Percentiles rank a stretch among this genome's conserved stretches.
Conservation (phyloP, 2,113 vertebrate species). For the Macaca mulatta region DNA sequence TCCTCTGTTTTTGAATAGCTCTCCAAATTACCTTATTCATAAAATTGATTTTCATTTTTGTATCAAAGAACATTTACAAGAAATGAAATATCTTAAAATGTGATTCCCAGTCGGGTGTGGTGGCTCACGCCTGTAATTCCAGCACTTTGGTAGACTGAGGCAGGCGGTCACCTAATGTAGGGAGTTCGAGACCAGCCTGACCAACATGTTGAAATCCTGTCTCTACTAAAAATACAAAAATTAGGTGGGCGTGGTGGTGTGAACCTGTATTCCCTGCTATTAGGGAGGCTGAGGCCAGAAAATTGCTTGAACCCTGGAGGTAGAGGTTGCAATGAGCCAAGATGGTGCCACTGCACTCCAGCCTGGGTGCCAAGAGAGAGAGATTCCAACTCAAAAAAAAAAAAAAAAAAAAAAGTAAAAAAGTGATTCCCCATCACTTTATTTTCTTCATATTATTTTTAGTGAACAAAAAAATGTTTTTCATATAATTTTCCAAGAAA, state of each 20-base stretch:
- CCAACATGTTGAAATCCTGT: no score
- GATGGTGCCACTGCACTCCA: no score
- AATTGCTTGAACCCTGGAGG: no score
- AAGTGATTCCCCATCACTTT: background rate
- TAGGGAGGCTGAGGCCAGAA: no score
- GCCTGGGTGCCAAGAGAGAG: no score
- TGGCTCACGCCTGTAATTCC: no score
- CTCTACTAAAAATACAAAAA: no score
- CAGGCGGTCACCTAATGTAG: no score
- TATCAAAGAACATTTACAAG: background rate
- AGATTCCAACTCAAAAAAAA: background rate
- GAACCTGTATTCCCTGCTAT: no score
- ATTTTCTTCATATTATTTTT: background rate
- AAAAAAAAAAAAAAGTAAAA: background rate
- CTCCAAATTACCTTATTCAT: background rate
- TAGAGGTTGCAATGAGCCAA: no score
- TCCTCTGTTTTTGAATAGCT: background rate
- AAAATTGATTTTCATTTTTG: background rate
- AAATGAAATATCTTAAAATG: background rate
- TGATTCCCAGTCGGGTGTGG: background rate
- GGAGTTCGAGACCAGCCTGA: no score
- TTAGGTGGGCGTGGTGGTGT: rapidly evolving
- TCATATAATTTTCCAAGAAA: background rate
- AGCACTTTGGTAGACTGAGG: no score
- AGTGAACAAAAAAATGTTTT: background rate